A percentile compares a stretch with the other conserved stretches of the same genome.
Evolutionary conservation across 1,140 invertebrate genomes (phyloP).

Genomic region (Diorhabda elongata): DNA sequence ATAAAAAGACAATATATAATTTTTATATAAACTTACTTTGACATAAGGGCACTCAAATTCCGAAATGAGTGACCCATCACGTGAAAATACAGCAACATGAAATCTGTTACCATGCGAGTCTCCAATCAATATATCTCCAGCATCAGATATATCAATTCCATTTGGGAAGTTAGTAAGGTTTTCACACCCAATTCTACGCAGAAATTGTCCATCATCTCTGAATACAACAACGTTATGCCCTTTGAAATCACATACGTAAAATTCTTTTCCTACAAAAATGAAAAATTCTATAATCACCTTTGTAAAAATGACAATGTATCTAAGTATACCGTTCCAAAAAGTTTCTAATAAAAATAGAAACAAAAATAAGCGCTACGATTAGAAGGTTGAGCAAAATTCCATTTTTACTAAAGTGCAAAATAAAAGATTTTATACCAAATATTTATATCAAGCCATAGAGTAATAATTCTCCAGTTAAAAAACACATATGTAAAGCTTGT

Average conservation of each 20-base stretch:
- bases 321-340: no score
- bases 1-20: no score
- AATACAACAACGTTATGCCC: constrained; percentile 96
- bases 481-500: no score
- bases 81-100: constrained; percentile 89
- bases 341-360: no score
- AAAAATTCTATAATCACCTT: no score
- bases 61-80: constrained; percentile 80
- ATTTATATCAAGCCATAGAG: no score
- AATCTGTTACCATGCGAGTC: constrained; percentile 97
- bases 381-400: no score
- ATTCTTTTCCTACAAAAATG: constrained; percentile 74
- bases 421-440: no score
- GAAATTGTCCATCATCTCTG: constrained; percentile 83
- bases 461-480: no score
- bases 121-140: constrained; percentile 92
- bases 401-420: no score
- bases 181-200: constrained; percentile 90
- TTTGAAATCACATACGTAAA: constrained; percentile 97
- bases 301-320: no score
- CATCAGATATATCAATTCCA: constrained; percentile 95
- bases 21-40: constrained; percentile 60
- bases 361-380: no score
- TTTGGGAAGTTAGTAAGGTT: constrained; percentile 95
- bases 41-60: constrained; percentile 96